Percentiles rank a stretch among this genome's conserved stretches.
These are phyloP conservation scores for Percopsis omiscomaycus DNA, from an alignment of 2,797 vertebrate species.

Conservation along the genomic window DNA sequence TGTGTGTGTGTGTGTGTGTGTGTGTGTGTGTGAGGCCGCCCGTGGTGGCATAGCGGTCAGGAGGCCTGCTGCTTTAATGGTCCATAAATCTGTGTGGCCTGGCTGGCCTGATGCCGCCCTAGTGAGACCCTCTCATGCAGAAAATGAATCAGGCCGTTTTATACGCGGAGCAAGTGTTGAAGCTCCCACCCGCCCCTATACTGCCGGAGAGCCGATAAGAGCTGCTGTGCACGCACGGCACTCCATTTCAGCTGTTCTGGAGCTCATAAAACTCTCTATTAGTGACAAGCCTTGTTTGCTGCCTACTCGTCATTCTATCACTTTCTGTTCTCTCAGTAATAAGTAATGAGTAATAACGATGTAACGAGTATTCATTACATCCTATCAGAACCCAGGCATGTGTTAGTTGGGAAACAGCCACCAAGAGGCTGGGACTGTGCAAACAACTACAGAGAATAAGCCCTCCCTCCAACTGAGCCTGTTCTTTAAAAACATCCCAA, in stretches of 20 bases:
- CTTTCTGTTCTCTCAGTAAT: constrained; percentile 32
- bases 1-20: constrained; percentile 19
- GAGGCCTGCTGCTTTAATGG: constrained; percentile 95
- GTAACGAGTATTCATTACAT: constrained; percentile 9
- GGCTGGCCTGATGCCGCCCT: constrained; percentile 80
- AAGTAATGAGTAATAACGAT: too few species aligned
- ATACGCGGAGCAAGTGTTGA: constrained; percentile 82
- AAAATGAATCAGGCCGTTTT: constrained; percentile 94
- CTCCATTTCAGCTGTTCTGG: constrained; percentile 80
- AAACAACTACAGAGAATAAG: too few species aligned
- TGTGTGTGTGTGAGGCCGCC: constrained; percentile 40
- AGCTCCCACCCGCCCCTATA: constrained; percentile 70
- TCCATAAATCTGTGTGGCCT: constrained; percentile 95
- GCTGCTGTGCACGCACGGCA: constrained; percentile 73
- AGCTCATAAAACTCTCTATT: constrained; percentile 93
- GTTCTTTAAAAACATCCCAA: neutral
- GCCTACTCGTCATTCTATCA: constrained; percentile 75
- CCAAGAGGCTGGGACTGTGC: constrained; percentile 18
- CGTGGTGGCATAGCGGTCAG: constrained; percentile 75
- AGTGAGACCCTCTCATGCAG: constrained; percentile 93
- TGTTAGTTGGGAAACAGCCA: constrained; percentile 34
- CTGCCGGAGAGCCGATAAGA: constrained; percentile 88
- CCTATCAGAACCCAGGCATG: constrained; percentile 32
- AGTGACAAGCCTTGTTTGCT: constrained; percentile 86
- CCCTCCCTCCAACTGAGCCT: constrained; percentile 29